Evolutionary conservation across 2,113 vertebrate species (phyloP), one percentile per base, ranked within the genome.

Genomic region (Malurus elegans): DNA sequence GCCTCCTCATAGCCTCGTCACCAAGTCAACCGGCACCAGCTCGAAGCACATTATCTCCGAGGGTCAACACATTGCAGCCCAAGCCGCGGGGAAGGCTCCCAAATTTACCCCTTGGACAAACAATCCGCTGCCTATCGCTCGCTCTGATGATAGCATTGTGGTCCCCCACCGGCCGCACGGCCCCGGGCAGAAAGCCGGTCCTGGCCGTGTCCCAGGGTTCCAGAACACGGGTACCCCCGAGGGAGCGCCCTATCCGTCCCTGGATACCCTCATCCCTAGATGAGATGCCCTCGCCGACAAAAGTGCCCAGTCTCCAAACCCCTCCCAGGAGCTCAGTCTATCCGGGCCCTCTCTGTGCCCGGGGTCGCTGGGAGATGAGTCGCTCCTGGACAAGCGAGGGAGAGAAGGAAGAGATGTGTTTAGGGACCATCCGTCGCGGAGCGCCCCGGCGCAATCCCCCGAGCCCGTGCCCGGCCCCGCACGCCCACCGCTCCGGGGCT

Each of bases 1-100:
- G 79, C 97, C 96, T 79, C 86, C 93, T 97, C 97, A 96, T 97
- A 98, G 89, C 97, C 95, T 90, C 74, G 98, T 99, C 98, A 98
- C 98, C 98, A 98, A 97, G 98, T 98, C 98, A 98, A 98, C 99
- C 94, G 92, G 80, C 79, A 96, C 95, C 95, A 53, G 95, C 95
- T 96, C 54, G 69, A 82, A 95, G 96, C 93, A 73, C 96, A 98
- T 99, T 98, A 99, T 98, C 98, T 98, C 86, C 60, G 88, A 97
- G 98, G 98, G 98, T 98, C 98, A 98, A 98, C 97, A 98, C 97
- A 88, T 97, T 95, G 96, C 89, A 91, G 94, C 92, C 66, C 88
- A 86, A 93, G 87, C 96, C 47, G 60, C 86, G 66, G 93, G 70
- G 94, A 96, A 96, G 93, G 86, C 96, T 93, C 93, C 85, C 96